Percentiles rank a stretch among this genome's conserved stretches.
Conservation (phyloP, 2,888 invertebrate species). For the Cremastinae sp. region DNA sequence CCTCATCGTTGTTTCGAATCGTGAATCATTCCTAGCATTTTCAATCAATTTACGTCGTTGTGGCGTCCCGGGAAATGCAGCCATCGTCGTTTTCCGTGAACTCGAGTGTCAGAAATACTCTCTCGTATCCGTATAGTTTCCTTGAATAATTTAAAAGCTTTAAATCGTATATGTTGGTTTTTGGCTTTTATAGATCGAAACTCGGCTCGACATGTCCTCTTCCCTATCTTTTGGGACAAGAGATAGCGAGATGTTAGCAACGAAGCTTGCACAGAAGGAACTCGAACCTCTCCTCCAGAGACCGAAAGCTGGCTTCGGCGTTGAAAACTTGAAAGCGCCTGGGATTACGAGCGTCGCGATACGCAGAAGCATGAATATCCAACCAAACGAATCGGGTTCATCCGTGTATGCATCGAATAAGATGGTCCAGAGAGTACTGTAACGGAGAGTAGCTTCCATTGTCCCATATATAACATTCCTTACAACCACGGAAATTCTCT, state of each 20-base stretch:
- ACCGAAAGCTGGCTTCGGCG: constrained; percentile 47
- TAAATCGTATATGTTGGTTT: constrained; percentile 7
- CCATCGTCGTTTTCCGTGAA: neutral
- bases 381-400: constrained; percentile 19
- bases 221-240: neutral
- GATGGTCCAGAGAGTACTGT: neutral
- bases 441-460: neutral
- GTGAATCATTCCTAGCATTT: neutral
- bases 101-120: neutral
- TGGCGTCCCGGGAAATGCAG: constrained; percentile 28
- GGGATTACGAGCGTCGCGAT: constrained; percentile 49
- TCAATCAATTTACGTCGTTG: too few relatives aligned
- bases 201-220: neutral
- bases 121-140: constrained; percentile 10
- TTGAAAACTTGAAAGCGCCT: constrained; percentile 55
- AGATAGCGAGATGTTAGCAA: neutral
- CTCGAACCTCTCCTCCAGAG: constrained; percentile 32
- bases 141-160: constrained; percentile 53
- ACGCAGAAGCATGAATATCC: constrained; percentile 37
- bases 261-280: constrained; percentile 14
- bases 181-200: constrained; percentile 11
- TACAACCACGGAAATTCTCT: constrained; percentile 1
- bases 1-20: constrained; percentile 10
- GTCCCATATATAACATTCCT: neutral
- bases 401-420: constrained; percentile 6